Conservation (phyloP, 2,797 vertebrate species). For the Channallabes apus region DNA sequence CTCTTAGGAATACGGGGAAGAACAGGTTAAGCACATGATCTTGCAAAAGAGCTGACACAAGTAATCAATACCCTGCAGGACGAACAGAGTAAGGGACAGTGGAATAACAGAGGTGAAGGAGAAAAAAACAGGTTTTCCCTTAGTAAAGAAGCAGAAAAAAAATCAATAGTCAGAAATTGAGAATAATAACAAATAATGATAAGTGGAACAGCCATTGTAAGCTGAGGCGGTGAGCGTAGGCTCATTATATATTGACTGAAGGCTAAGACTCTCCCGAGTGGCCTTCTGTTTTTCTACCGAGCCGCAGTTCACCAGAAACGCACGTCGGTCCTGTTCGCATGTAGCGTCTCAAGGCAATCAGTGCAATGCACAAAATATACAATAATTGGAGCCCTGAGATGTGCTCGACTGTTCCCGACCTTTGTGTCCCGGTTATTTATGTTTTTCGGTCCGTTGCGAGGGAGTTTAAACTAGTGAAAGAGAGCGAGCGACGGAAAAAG, state of each 20-base stretch:
- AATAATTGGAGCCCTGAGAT: slow-evolving; percentile 37
- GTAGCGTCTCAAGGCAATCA: slow-evolving; percentile 25
- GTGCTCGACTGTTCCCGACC: slow-evolving; percentile 9
- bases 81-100: neutral
- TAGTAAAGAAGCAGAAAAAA: slow-evolving; percentile 48
- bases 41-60: slow-evolving; percentile 16
- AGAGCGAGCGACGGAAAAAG: neutral
- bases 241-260: slow-evolving; percentile 67
- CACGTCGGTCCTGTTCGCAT: slow-evolving; percentile 21
- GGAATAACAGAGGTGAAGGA: neutral
- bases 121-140: slow-evolving; percentile 50
- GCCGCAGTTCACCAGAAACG: slow-evolving; percentile 29
- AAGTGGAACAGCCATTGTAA: slow-evolving; percentile 64
- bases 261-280: slow-evolving; percentile 47
- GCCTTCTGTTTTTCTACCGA: slow-evolving; percentile 25
- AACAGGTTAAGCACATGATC: neutral
- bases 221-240: slow-evolving; percentile 63
- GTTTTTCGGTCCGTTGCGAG: neutral
- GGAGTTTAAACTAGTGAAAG: neutral
- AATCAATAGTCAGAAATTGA: slow-evolving; percentile 61
- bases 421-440: slow-evolving; percentile 15
- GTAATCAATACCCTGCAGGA: slow-evolving; percentile 3
- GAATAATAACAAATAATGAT: slow-evolving; percentile 71
- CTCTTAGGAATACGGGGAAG: neutral
- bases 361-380: slow-evolving; percentile 8